Evolutionary conservation across 64 coral and sea anemone genomes (phyloP), one percentile per base, ranked within the genome.

Genomic region (Stichodactyla helianthus): DNA sequence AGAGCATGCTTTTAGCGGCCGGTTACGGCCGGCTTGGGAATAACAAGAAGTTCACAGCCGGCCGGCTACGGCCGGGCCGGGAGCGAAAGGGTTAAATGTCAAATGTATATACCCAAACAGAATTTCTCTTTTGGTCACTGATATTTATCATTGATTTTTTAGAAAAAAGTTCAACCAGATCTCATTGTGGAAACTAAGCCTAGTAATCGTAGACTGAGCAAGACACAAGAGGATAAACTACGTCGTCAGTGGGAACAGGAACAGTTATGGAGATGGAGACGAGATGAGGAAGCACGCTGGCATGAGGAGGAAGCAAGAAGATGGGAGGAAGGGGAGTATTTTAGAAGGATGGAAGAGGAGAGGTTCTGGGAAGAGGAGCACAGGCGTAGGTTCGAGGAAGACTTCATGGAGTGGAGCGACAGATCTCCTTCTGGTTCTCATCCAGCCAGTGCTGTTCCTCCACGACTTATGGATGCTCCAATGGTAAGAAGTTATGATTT

Each of bases 101-200:
- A 44, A 44, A 3, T 44, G 2, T 3, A 44, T 44, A 44, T 44
- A 3, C 35, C 35, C 35, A 44, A 44, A 44, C 35, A 44, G 35
- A 44, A 44, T 44, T 44, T 60, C 14, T 65, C 5, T 65, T n/a
- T 65, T 65, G 0, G 19, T 65, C 0, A 65, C 0, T 0, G 13
- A 60, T 44, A 59, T 19, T 74, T 27, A 17, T 15, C 19, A 62
- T 16, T 50, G 10, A 9, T 79, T 88, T 79, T 51, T 25, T 77
- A 99, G 97, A 99, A 99, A 95, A 99, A 99, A 93, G 93, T 99
- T 60, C 93, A 99, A 60, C 97, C 97, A 76, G 93, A 95, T 78
- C 88, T 92, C 59, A 89, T 99, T 56, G 97, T 99, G 86, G 97
- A 99, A 80, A 84, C 77, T 16, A 99, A 99, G 54, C 93, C 93